Base-by-base conservation (phyloP, 2,888 invertebrate genomes). In the Lasioglossum leucozonium region DNA sequence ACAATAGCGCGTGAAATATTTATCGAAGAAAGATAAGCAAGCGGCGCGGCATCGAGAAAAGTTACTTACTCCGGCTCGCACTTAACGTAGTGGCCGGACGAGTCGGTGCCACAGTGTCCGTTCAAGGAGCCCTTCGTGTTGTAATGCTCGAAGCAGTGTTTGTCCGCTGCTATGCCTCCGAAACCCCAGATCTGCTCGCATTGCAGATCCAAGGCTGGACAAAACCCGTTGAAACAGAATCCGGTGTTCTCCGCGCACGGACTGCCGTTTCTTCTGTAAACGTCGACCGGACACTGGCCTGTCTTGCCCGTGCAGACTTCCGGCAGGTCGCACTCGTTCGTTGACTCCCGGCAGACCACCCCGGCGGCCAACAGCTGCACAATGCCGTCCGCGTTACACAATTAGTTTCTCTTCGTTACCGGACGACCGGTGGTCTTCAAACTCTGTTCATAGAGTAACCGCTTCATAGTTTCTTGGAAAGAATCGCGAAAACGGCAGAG, bases 151-250 rank as follows among this genome's bases (percentile, higher is more conserved):
- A 98, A 99, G 95, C 99, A 99, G 92, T 98, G 97, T 87, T 96
- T 96, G 94, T 98, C 98, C 4, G 98, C 99, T 0, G 97, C 97
- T 72, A 96, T 95, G 0, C 98, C 97, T 18, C 98, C 98, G 91
- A 97, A 97, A 40, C 99, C 99, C 99, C 99, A 99, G 91, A 99
- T 98, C 89, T 96, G 96, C 94, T 98, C 97, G 95, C 99, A 99
- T 95, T 99, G 99, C 67, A 97, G 95, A 86, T 97, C 96, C 82
- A 98, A 95, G 34, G 99, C 98, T 42, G 99, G 99, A 94, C 99
- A 99, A 86, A 97, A 96, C 3, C 99, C 99, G 92, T 98, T 97
- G 96, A 98, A 99, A 95, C 99, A 99, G 95, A 97, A 98, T 22
- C 98, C 98, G 81, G 96, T 96, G 89, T 96, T 95, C 84, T 95